Base-by-base conservation (phyloP, 1,140 invertebrate genomes). In the Drosophila kurseongensis region DNA sequence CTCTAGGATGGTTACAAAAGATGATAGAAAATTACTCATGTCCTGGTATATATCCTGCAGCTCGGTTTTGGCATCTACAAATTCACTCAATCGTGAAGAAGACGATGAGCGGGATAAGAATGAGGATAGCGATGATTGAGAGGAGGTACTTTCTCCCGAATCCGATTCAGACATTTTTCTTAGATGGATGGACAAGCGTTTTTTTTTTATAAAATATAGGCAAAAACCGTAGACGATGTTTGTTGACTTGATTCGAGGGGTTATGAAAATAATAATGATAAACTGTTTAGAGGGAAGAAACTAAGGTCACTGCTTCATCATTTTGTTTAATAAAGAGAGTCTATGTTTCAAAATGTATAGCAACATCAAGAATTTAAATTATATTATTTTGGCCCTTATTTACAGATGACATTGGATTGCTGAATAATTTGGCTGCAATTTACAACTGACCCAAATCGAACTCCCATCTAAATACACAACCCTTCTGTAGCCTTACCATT, bases 21-120 rank as follows among this genome's bases (percentile, higher is more conserved):
- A 18, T 4, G 38, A 60, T n/a, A 88, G 9, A 8, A 60, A 52
- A 0, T 0, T 23, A 0, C 36, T 42, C 44, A 88, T 40, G 7
- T 88, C 63, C 1, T 66, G 41, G 47, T 88, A 86, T 5, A 88
- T 72, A 5, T 10, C 93, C 93, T 23, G 96, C 93, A 80, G 95
- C 94, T 91, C 94, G 92, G 23, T 51, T 54, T 90, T 93, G 67
- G 59, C 84, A 38, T 72, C 58, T 41, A 63, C 95, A 93, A 98
- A 98, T 10, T 83, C 83, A 35, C 69, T 63, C 9, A 86, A n/a
- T 4, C 65, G 36, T 36, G 67, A 67, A 9, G 66, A 45, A 0
- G 67, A 69, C 1, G 67, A 71, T 4, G 42, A 48, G 10, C 44
- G 18, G 16, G 18, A 45, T 23, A 18, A 5, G 3, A 16, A 42